Base-by-base conservation (phyloP, 2,797 vertebrate genomes). In the Philypnodon macrostomus region DNA sequence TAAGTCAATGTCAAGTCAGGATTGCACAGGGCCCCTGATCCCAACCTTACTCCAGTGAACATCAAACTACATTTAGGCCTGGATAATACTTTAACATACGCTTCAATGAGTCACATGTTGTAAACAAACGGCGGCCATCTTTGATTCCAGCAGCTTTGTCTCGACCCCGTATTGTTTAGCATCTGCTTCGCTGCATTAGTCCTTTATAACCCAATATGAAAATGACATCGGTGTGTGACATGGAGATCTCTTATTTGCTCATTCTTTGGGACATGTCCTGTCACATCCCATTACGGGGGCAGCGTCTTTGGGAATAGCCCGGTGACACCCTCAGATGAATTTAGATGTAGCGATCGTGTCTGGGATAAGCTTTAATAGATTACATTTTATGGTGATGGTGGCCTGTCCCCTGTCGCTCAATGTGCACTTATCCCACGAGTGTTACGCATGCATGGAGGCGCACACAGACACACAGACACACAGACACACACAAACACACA, bases 311-410 rank as follows among this genome's bases (percentile, higher is more conserved):
- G 64, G 69, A 72, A 73, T 35, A 53, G 72, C 61, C 67, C 52
- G 27, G 53, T 68, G 83, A 83, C 64, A 63, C 75, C 61, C 63
- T 64, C 72, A 81, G 77, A 78, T 83, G 81, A 84, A 81, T 86
- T 88, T 75, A 80, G 80, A 84, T 83, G 65, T 76, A 73, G 79
- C 42, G 59, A 79, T 80, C 72, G 73, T 72, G 75, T 82, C 75
- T 42, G 57, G 72, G 73, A 70, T 79, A 58, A 78, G 62, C 72
- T 84, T 81, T 84, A 84, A 87, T 85, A 88, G 79, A 86, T 87
- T 81, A 75, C 71, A 80, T 84, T 86, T 84, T 59, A 79, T 68
- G 73, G 74, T 54, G 77, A 80, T 72, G n/a, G 76, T 38, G 33
- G 58, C 67, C 67, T 60, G 57, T 73, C 69, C 69, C 70, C 53